phyloP scores from a whole-genome alignment of 1,140 invertebrate species.

The Diachasmimorpha longicaudata region DNA sequence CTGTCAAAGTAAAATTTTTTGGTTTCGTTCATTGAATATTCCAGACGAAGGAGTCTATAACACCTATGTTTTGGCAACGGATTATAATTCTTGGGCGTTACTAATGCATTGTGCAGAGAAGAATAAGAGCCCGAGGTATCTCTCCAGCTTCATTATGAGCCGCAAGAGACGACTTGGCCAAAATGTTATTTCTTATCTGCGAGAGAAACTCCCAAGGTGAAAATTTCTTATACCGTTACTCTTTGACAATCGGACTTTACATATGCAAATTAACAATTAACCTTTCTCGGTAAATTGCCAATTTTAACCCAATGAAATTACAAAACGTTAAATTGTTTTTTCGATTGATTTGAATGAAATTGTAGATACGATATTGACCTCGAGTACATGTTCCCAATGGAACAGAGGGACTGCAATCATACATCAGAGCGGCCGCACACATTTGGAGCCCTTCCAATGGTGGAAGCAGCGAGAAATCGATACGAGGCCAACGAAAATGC shows the following conservation, averaged over 20 bases:
- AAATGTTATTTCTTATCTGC: constrained; percentile 68
- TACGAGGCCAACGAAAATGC: constrained; percentile 4
- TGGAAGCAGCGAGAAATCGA: constrained; percentile 32
- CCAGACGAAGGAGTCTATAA: constrained; percentile 88
- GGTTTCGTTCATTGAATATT: constrained; percentile 24
- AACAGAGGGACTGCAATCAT: constrained; percentile 69
- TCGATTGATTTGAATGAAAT: too few relatives aligned
- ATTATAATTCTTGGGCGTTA: constrained; percentile 80
- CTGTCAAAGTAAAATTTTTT: background rate
- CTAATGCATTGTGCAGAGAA: constrained; percentile 87
- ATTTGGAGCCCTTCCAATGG: background rate
- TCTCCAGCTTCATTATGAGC: constrained; percentile 84
- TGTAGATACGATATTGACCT: constrained; percentile 78
- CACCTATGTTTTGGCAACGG: constrained; percentile 83
- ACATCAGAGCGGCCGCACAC: background rate
- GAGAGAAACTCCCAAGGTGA: constrained; percentile 67
- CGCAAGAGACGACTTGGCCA: constrained; percentile 66
- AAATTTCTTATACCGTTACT: background rate
- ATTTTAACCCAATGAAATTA: too few relatives aligned
- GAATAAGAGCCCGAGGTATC: constrained; percentile 76
- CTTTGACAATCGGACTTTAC: too few relatives aligned
- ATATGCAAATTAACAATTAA: too few relatives aligned
- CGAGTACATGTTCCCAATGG: constrained; percentile 81
- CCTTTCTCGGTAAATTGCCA: too few relatives aligned
- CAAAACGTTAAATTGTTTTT: too few relatives aligned